Evolutionary conservation across 2,113 vertebrate species (phyloP).

Genomic region (Uria aalge): DNA sequence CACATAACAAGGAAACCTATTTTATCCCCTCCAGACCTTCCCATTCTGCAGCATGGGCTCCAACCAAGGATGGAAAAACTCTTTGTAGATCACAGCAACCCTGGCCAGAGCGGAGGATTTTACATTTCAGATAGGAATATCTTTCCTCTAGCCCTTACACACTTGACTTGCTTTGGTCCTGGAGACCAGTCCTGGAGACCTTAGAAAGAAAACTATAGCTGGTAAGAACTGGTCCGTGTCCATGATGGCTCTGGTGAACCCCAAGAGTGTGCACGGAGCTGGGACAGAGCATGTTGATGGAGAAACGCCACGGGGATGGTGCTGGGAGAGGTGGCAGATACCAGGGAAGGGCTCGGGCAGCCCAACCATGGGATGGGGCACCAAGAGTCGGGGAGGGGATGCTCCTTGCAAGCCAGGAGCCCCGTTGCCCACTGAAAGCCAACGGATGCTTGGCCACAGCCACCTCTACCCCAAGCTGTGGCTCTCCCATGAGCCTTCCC

Average conservation of each 20-base stretch:
- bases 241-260: not conserved
- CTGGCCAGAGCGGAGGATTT: accelerated
- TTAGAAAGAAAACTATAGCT: not conserved
- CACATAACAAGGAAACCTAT: not conserved
- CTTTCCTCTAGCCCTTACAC: not conserved
- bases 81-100: not conserved
- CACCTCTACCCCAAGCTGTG: not conserved
- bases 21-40: not conserved
- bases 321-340: not conserved
- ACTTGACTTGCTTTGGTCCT: not conserved
- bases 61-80: not conserved
- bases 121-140: not conserved
- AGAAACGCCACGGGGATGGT: accelerated
- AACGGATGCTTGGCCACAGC: accelerated
- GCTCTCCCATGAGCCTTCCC: not conserved
- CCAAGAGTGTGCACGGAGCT: accelerated
- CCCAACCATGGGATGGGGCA: not conserved
- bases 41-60: accelerated
- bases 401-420: not conserved
- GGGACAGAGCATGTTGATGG: not conserved
- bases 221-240: not conserved
- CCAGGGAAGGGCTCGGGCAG: not conserved
- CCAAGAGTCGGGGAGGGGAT: not conserved
- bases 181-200: not conserved
- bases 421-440: not conserved